Evolutionary conservation across 1,140 invertebrate genomes (phyloP).

Genomic region (Doryteuthis pealeii): DNA sequence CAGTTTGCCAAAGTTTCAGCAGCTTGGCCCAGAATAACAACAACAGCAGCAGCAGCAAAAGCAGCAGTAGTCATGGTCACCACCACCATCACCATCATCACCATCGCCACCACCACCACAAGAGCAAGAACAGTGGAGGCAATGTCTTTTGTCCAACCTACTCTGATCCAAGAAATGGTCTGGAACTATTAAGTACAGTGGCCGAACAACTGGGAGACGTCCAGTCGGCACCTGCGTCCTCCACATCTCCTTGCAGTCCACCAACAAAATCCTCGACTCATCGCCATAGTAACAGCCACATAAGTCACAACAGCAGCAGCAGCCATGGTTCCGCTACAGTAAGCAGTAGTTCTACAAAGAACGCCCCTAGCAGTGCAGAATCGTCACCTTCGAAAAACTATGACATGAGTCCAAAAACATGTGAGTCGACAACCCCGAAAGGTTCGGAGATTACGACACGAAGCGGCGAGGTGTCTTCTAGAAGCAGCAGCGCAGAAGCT

Average conservation of each 20-base stretch:
- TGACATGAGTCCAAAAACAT: no score
- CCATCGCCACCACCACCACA: not conserved
- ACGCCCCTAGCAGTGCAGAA: not conserved
- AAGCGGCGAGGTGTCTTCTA: constrained; percentile 16
- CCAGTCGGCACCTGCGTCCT: constrained; percentile 57
- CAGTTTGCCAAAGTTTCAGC: not conserved
- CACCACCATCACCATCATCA: not conserved
- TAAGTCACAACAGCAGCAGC: constrained; percentile 7
- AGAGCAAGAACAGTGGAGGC: constrained; percentile 17
- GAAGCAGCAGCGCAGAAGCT: constrained; percentile 35
- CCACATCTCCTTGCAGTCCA: constrained; percentile 18
- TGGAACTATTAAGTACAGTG: constrained; percentile 79
- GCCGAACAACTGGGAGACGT: constrained; percentile 82
- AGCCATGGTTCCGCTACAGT: not conserved
- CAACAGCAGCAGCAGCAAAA: not conserved
- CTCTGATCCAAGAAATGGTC: constrained; percentile 67
- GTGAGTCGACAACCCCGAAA: no score
- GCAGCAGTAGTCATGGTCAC: not conserved
- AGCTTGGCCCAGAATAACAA: not conserved
- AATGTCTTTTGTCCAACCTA: constrained; percentile 51
- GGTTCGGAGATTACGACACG: not conserved
- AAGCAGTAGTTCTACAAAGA: not conserved
- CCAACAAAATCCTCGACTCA: constrained; percentile 19
- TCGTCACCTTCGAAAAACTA: no score
- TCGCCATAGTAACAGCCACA: constrained; percentile 27